Evolutionary conservation across 1,140 invertebrate genomes (phyloP).

Genomic region (Mycetomoellerius zeteki): DNA sequence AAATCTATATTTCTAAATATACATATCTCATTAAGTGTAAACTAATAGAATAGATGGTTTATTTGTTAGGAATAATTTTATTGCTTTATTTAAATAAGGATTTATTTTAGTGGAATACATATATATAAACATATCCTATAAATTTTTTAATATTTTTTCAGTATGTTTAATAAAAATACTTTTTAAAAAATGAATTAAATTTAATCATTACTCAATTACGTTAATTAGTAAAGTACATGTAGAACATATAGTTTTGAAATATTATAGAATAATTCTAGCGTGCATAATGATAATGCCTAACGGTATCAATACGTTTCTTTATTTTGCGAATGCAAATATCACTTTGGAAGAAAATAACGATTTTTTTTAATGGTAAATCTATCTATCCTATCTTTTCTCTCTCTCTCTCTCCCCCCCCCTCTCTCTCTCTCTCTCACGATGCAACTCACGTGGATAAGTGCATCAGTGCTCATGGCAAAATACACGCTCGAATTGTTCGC

Average conservation of each 20-base stretch:
- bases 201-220: neutral
- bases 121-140: too few species aligned
- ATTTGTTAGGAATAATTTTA: too few species aligned
- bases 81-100: too few species aligned
- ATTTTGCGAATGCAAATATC: constrained; percentile 8
- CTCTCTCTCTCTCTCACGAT: neutral
- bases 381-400: neutral
- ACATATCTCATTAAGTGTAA: too few species aligned
- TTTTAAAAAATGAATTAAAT: neutral
- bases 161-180: neutral
- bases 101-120: too few species aligned
- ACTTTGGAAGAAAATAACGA: neutral
- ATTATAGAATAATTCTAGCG: neutral
- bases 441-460: constrained; percentile 8
- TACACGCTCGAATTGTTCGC: constrained; percentile 45
- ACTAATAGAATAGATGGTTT: too few species aligned
- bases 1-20: too few species aligned
- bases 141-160: too few species aligned
- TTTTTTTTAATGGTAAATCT: constrained; percentile 13
- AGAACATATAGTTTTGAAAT: neutral
- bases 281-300: constrained; percentile 8
- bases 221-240: neutral
- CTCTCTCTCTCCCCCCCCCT: neutral
- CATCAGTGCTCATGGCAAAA: constrained; percentile 44
- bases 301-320: neutral